Evolutionary conservation across 2,888 invertebrate genomes (phyloP).

Genomic region (Rhorus exstirpatorius): DNA sequence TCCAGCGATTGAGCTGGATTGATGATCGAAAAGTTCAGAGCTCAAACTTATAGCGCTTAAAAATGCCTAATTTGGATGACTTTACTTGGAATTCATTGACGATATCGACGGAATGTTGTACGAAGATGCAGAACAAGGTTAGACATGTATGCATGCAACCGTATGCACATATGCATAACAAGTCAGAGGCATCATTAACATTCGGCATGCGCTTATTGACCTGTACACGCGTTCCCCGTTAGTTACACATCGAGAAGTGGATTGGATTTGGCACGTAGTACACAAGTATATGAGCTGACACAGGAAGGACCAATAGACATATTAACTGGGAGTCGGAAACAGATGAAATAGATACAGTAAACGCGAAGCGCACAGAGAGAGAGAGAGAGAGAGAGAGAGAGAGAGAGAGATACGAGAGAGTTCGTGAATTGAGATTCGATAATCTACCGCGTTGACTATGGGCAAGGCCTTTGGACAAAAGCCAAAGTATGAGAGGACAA

Average conservation of each 20-base stretch:
- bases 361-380: not conserved
- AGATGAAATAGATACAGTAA: constrained; percentile 26
- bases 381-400: not conserved
- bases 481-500: not conserved
- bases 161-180: constrained; percentile 40
- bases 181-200: constrained; percentile 53
- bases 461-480: constrained; percentile 18
- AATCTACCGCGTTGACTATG: constrained; percentile 30
- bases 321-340: constrained; percentile 40
- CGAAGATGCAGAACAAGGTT: constrained; percentile 27
- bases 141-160: not conserved
- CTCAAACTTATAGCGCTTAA: too few relatives aligned
- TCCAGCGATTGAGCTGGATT: too few relatives aligned
- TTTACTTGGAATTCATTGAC: too few relatives aligned
- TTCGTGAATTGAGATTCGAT: constrained; percentile 52
- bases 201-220: constrained; percentile 42
- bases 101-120: not conserved
- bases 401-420: constrained; percentile 10
- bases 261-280: constrained; percentile 38
- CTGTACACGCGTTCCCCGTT: constrained; percentile 35
- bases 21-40: too few relatives aligned
- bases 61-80: too few relatives aligned
- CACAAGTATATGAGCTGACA: constrained; percentile 27
- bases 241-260: constrained; percentile 40
- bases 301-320: constrained; percentile 36